Conservation (phyloP, 2,888 invertebrate genomes). For the Muscina levida region DNA sequence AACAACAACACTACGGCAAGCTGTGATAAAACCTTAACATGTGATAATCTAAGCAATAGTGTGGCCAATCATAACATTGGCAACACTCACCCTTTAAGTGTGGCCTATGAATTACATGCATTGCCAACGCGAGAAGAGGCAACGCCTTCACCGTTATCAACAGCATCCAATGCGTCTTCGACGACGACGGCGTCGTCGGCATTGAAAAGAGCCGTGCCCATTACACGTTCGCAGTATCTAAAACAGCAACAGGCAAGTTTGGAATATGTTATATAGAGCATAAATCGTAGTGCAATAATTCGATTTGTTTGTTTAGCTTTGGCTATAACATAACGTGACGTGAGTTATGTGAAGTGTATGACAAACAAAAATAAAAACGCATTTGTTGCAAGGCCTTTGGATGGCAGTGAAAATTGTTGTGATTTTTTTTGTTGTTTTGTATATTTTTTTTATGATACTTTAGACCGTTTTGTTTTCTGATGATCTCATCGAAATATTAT, state of each 20-base stretch:
- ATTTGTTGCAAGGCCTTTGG: conserved; percentile 53
- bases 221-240: conserved; percentile 76
- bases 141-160: too few species aligned
- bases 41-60: conserved; percentile 52
- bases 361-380: conserved; percentile 34
- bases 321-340: too few species aligned
- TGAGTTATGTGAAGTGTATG: too few species aligned
- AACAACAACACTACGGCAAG: conserved; percentile 9
- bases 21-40: conserved; percentile 31
- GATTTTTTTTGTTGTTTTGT: conserved; percentile 4
- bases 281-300: too few species aligned
- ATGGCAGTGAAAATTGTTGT: conserved; percentile 41
- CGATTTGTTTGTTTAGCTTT: background rate
- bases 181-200: conserved; percentile 60
- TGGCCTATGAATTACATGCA: background rate
- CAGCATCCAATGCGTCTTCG: conserved; percentile 13
- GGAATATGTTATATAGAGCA: background rate
- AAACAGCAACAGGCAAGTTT: conserved; percentile 79
- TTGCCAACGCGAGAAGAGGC: too few species aligned
- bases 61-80: conserved; percentile 5
- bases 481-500: conserved; percentile 60
- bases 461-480: conserved; percentile 41
- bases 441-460: too few species aligned
- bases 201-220: conserved; percentile 73
- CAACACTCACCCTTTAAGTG: too few species aligned